Percentiles rank a stretch among this genome's conserved stretches.
Evolutionary conservation across 2,888 invertebrate genomes (phyloP).

Genomic region (Caenorhabditis sulstoni): DNA sequence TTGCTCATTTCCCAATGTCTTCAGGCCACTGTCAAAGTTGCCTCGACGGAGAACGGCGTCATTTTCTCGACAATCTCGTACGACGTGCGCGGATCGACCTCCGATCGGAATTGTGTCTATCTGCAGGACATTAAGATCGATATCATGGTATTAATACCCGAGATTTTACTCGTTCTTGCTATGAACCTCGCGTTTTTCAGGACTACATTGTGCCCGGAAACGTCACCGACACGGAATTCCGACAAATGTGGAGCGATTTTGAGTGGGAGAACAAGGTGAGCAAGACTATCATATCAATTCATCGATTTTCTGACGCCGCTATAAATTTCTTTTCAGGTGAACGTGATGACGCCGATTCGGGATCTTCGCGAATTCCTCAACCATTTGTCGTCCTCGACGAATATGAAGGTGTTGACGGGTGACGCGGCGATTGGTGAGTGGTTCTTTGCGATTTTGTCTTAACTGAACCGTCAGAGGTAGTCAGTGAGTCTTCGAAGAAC

Average conservation of each 20-base stretch:
- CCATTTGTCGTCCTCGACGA: conserved; percentile 93
- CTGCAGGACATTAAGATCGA: conserved; percentile 99
- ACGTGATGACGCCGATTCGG: conserved; percentile 92
- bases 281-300: no score
- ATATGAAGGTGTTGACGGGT: conserved; percentile 99
- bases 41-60: conserved; percentile 99
- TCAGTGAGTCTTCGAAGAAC: no score
- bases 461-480: no score
- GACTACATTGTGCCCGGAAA: conserved; percentile 92
- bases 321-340: conserved; percentile 84
- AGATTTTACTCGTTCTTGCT: no score
- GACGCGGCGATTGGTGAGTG: conserved; percentile 85
- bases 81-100: conserved; percentile 93
- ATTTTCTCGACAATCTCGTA: conserved; percentile 99
- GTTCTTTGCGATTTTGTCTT: no score
- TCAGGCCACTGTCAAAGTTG: conserved; percentile 84
- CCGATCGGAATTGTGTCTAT: conserved; percentile 96
- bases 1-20: conserved; percentile 13
- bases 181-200: no score
- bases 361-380: conserved; percentile 94
- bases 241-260: conserved; percentile 99
- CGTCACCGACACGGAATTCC: conserved; percentile 95
- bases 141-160: conserved; percentile 77
- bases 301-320: no score
- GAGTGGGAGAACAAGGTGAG: conserved; percentile 99